These are phyloP conservation scores for Poecilus cupreus DNA, from an alignment of 2,888 invertebrate genomes.

Conservation along the genomic window DNA sequence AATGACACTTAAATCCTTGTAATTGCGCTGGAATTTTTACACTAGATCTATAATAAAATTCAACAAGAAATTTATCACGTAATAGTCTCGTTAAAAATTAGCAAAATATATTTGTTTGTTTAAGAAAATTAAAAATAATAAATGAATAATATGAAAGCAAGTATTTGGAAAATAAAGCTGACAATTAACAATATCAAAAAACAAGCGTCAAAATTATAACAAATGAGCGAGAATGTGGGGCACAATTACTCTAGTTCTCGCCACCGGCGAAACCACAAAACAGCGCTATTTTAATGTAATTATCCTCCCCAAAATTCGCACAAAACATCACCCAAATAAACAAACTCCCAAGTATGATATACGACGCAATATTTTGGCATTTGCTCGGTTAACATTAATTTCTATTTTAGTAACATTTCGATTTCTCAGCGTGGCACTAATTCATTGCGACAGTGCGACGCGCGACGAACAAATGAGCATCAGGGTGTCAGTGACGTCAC, in stretches of 20 bases:
- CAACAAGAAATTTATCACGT: no score
- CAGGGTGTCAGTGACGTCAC: constrained; percentile 35
- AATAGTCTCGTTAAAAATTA: no score
- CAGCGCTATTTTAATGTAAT: constrained; percentile 36
- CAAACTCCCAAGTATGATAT: constrained; percentile 20
- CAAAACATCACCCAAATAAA: constrained; percentile 30
- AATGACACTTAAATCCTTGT: no score
- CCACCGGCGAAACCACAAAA: background rate
- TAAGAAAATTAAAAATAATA: no score
- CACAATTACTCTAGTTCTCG: constrained; percentile 14
- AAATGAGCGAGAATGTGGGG: background rate
- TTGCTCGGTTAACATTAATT: constrained; percentile 32
- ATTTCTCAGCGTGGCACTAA: constrained; percentile 44
- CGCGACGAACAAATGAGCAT: constrained; percentile 34
- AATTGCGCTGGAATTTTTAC: no score
- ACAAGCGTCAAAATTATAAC: background rate
- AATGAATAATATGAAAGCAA: background rate
- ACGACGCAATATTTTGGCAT: constrained; percentile 39
- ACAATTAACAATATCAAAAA: background rate
- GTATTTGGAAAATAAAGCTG: background rate
- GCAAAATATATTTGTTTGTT: no score
- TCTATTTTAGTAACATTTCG: constrained; percentile 46
- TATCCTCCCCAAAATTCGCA: constrained; percentile 7
- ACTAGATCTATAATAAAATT: no score
- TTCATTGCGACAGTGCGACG: constrained; percentile 10